These are phyloP conservation scores for Sphecodes monilicornis DNA, from an alignment of 2,888 invertebrate genomes.

Conservation along the genomic window DNA sequence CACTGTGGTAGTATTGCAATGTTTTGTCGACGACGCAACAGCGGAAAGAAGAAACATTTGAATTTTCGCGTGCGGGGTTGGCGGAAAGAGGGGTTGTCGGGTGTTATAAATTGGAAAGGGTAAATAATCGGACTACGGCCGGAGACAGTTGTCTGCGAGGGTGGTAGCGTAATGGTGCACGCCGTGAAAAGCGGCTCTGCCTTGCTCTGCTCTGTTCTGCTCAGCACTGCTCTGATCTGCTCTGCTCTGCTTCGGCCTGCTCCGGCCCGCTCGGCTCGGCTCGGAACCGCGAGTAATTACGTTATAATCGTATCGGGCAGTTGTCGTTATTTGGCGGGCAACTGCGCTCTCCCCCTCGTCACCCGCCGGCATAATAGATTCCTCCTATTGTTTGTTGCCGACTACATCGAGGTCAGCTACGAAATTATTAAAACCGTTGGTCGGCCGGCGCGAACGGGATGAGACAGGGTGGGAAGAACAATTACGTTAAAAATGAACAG, in stretches of 20 bases:
- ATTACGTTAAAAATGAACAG: constrained; percentile 39
- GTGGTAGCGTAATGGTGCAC: constrained; percentile 20
- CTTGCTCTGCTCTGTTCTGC: background rate
- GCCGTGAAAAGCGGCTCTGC: constrained; percentile 4
- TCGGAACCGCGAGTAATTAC: constrained; percentile 30
- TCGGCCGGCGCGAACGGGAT: background rate
- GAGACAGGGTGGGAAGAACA: constrained; percentile 1
- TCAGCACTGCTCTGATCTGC: background rate
- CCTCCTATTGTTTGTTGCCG: constrained; percentile 30
- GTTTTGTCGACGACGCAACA: background rate
- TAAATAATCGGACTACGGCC: constrained; percentile 23
- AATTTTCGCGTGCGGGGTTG: background rate
- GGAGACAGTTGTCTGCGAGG: constrained; percentile 5
- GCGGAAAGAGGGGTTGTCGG: background rate
- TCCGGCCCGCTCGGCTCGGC: background rate
- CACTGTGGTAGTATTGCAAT: background rate
- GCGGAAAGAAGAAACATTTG: background rate
- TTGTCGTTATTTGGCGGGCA: constrained; percentile 30
- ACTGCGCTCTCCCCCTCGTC: constrained; percentile 12
- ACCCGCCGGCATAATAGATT: constrained; percentile 31
- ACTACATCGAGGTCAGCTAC: constrained; percentile 25
- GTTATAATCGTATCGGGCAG: constrained; percentile 38
- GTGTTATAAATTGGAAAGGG: constrained; percentile 23
- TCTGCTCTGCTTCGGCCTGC: background rate
- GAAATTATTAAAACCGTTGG: constrained; percentile 34